These are phyloP conservation scores for Alcis repandata DNA, from an alignment of 2,888 invertebrate genomes.

Conservation along the genomic window DNA sequence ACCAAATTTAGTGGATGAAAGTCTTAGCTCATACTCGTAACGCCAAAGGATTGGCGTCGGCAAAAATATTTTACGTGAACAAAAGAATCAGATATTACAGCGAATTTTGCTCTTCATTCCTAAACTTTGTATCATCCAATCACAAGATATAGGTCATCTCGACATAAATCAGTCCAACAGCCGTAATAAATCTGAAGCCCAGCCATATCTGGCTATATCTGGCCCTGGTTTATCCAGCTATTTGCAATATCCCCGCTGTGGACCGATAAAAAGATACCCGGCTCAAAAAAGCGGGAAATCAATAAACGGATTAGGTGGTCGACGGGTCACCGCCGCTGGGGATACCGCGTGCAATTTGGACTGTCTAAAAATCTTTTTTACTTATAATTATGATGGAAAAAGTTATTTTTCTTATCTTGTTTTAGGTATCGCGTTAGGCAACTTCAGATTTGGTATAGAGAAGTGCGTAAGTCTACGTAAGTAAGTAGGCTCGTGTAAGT, in stretches of 20 bases:
- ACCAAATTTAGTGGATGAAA: too few relatives aligned
- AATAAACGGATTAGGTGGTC: constrained; percentile 51
- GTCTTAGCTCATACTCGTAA: background rate
- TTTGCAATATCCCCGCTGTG: constrained; percentile 37
- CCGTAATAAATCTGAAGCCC: constrained; percentile 38
- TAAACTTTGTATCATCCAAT: constrained; percentile 39
- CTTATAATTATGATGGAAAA: background rate
- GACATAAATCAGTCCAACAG: constrained; percentile 39
- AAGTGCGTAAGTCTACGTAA: too few relatives aligned
- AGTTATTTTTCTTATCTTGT: background rate
- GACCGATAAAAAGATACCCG: constrained; percentile 48
- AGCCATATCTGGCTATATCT: constrained; percentile 43
- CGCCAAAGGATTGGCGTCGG: background rate
- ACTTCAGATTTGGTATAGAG: background rate
- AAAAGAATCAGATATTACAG: constrained; percentile 17
- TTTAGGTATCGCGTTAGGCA: too few relatives aligned
- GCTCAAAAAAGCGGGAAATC: constrained; percentile 47
- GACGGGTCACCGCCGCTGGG: constrained; percentile 26
- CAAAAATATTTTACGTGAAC: constrained; percentile 11
- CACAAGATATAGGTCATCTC: constrained; percentile 39
- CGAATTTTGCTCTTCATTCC: constrained; percentile 23
- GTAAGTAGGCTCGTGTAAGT: too few relatives aligned
- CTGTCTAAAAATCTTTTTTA: constrained; percentile 1
- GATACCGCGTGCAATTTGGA: constrained; percentile 17
- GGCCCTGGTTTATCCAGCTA: constrained; percentile 39